A percentile compares a stretch with the other conserved stretches of the same genome.
phyloP scores from a whole-genome alignment of 2,797 vertebrate species.

The Helarctos malayanus region DNA sequence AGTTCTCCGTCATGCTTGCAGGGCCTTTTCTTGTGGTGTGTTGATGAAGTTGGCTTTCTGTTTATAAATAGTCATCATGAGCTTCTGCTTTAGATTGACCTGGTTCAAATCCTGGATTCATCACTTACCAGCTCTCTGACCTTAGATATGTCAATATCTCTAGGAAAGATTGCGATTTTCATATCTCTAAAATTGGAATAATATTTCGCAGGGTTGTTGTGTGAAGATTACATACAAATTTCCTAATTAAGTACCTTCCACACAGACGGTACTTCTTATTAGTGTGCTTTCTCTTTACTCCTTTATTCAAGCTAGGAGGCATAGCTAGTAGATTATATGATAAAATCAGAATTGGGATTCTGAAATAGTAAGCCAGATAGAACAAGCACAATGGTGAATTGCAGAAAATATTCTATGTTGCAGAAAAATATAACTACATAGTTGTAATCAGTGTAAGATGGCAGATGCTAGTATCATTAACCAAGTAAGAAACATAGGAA shows the following conservation, averaged over 20 bases:
- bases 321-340: not conserved
- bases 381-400: not conserved
- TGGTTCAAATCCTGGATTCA: conserved; percentile 26
- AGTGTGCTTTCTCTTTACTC: conserved; percentile 18
- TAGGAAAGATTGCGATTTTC: not conserved
- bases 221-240: conserved; percentile 4
- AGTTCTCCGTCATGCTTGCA: not conserved
- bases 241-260: not conserved
- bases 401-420: not conserved
- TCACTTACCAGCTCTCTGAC: conserved; percentile 6
- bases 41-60: conserved; percentile 21
- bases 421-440: not conserved
- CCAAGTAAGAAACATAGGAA: not conserved
- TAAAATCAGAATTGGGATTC: conserved; percentile 52
- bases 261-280: not conserved
- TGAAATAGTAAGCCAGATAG: not conserved
- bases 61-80: conserved; percentile 40
- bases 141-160: not conserved
- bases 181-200: not conserved
- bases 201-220: not conserved
- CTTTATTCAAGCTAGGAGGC: not conserved
- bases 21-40: not conserved
- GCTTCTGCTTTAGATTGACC: conserved; percentile 23
- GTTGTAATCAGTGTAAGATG: not conserved
- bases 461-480: conserved; percentile 21